A percentile compares a stretch with the other conserved stretches of the same genome.
Conservation (phyloP, 2,113 vertebrate species). For the Poecile atricapillus region DNA sequence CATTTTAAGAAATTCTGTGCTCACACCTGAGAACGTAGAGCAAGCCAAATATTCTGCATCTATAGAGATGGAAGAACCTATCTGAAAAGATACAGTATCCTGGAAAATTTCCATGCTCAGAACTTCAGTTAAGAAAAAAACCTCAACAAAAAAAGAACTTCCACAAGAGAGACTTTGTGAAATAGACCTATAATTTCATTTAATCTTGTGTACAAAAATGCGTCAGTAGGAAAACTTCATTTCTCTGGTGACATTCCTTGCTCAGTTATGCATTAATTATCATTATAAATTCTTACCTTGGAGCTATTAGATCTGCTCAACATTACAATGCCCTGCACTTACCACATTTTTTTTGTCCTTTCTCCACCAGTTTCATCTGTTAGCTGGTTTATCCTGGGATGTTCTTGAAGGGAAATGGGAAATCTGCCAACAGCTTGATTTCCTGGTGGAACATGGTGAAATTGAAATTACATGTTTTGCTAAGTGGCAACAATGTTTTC, state of each 20-base stretch:
- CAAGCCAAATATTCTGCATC: not conserved
- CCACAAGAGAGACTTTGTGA: not conserved
- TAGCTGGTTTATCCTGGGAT: not conserved
- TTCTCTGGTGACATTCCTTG: not conserved
- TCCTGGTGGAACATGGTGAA: slow-evolving; percentile 21
- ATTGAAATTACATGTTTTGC: slow-evolving; percentile 11
- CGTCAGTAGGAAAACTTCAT: not conserved
- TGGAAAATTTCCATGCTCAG: not conserved
- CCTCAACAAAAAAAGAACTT: not conserved
- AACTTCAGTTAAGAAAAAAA: not conserved
- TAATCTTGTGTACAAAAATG: not conserved
- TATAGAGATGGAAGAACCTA: not conserved
- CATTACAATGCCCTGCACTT: not conserved
- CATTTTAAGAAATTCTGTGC: not conserved
- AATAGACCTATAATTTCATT: not conserved
- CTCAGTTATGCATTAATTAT: slow-evolving; percentile 6
- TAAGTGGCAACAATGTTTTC: not conserved
- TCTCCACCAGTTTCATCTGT: not conserved
- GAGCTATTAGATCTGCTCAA: not conserved
- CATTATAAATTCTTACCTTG: slow-evolving; percentile 2
- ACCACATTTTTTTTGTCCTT: not conserved
- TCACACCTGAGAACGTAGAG: not conserved
- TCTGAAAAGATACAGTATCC: not conserved
- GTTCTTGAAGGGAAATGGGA: not conserved
- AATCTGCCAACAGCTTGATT: not conserved